These are phyloP conservation scores for Ptychochromis oligacanthus DNA, from an alignment of 2,113 vertebrate species.

Conservation along the genomic window DNA sequence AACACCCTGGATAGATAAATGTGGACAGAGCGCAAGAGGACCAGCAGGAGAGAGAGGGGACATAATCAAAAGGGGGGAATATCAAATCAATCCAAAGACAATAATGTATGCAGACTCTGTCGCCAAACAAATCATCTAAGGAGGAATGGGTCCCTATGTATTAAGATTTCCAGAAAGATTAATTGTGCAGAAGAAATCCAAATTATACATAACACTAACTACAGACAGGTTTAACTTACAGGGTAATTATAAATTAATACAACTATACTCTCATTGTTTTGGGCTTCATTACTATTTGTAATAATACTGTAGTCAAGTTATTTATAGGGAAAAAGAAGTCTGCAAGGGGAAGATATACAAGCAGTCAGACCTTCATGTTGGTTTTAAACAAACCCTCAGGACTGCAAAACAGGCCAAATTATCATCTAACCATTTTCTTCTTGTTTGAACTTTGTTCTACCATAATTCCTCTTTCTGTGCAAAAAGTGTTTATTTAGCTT, in stretches of 20 bases:
- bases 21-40: neutral
- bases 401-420: too few species aligned
- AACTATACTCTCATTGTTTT: neutral
- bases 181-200: neutral
- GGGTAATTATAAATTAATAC: too few species aligned
- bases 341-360: neutral
- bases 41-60: neutral
- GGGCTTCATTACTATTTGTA: neutral
- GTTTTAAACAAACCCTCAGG: neutral
- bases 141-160: neutral
- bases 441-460: neutral
- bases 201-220: neutral
- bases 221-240: too few species aligned
- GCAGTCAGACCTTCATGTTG: neutral
- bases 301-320: neutral
- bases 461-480: neutral
- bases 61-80: fast-evolving
- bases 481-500: neutral
- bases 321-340: neutral
- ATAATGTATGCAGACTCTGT: neutral
- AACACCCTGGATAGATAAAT: neutral
- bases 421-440: neutral
- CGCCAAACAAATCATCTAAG: neutral
- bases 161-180: neutral
- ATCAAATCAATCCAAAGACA: neutral